Conservation (phyloP, 1,140 invertebrate species). For the Planococcus citri region DNA sequence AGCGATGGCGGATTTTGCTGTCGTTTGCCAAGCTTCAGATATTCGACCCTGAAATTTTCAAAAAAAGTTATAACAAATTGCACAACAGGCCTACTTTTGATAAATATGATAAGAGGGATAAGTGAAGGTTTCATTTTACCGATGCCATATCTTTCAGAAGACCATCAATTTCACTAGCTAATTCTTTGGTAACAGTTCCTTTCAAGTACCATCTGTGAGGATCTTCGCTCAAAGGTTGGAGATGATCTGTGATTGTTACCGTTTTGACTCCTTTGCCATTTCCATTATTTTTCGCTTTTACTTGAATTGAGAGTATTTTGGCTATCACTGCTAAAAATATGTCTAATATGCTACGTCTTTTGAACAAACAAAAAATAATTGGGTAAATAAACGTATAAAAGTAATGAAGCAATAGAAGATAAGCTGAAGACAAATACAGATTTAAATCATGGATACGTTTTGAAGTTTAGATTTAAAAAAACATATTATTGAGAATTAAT, state of each 20-base stretch:
- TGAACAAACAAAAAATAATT: constrained; percentile 29
- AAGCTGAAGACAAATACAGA: too few species aligned
- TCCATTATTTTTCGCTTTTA: constrained; percentile 61
- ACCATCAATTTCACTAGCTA: constrained; percentile 76
- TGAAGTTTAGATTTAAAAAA: too few species aligned
- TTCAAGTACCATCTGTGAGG: constrained; percentile 71
- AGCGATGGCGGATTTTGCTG: constrained; percentile 82
- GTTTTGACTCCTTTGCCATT: constrained; percentile 50
- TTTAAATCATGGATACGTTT: too few species aligned
- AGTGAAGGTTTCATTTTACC: constrained; percentile 46
- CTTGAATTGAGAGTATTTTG: constrained; percentile 73
- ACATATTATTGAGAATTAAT: too few species aligned
- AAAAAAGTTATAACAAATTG: not conserved
- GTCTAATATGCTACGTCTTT: constrained; percentile 59
- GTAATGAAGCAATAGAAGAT: too few species aligned
- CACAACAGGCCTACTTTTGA: not conserved
- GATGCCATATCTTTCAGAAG: constrained; percentile 83
- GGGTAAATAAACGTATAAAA: not conserved
- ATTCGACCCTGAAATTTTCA: constrained; percentile 53
- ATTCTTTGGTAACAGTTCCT: constrained; percentile 64
- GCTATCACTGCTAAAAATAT: constrained; percentile 76
- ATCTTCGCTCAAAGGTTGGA: constrained; percentile 43
- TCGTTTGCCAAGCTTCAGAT: constrained; percentile 70
- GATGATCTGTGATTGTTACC: constrained; percentile 43
- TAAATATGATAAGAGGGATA: not conserved